A percentile compares a stretch with the other conserved stretches of the same genome.
phyloP scores from a whole-genome alignment of 2,797 vertebrate species.

The Silurus lanzhouensis region DNA sequence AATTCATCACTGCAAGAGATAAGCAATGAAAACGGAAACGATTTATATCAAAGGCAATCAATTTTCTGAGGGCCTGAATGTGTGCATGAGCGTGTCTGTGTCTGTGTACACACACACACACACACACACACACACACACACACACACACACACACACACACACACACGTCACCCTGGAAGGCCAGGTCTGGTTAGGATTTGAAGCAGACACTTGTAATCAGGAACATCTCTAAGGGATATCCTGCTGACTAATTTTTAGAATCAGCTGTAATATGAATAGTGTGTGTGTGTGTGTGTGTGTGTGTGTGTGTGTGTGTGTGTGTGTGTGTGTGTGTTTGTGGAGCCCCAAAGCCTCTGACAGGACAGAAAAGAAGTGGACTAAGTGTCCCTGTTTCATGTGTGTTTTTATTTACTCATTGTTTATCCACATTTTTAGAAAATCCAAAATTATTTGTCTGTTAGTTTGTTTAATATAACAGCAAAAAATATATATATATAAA shows the following conservation, averaged over 20 bases:
- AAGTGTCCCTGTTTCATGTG: not conserved
- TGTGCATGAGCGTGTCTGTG: slow-evolving; percentile 15
- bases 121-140: slow-evolving; percentile 18
- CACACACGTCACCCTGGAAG: slow-evolving; percentile 31
- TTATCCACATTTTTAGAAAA: not conserved
- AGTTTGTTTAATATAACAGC: not conserved
- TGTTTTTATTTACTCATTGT: not conserved
- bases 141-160: not conserved
- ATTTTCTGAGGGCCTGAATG: slow-evolving; percentile 38
- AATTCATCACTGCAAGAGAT: slow-evolving; percentile 47
- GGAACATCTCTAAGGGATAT: slow-evolving; percentile 76
- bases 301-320: slow-evolving; percentile 53
- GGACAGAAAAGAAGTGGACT: slow-evolving; percentile 13
- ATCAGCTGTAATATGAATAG: slow-evolving; percentile 78
- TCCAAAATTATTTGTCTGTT: not conserved
- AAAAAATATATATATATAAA: no score
- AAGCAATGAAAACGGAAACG: slow-evolving; percentile 53
- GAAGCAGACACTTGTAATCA: slow-evolving; percentile 74
- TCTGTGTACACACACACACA: slow-evolving; percentile 57
- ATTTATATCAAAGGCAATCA: slow-evolving; percentile 55
- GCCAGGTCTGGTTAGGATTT: slow-evolving; percentile 73
- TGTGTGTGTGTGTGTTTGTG: slow-evolving; percentile 38
- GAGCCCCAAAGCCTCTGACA: slow-evolving; percentile 19
- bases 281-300: slow-evolving; percentile 72
- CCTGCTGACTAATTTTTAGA: slow-evolving; percentile 78